phyloP scores from a whole-genome alignment of 2,888 invertebrate genomes.

The Conchocele bisecta region DNA sequence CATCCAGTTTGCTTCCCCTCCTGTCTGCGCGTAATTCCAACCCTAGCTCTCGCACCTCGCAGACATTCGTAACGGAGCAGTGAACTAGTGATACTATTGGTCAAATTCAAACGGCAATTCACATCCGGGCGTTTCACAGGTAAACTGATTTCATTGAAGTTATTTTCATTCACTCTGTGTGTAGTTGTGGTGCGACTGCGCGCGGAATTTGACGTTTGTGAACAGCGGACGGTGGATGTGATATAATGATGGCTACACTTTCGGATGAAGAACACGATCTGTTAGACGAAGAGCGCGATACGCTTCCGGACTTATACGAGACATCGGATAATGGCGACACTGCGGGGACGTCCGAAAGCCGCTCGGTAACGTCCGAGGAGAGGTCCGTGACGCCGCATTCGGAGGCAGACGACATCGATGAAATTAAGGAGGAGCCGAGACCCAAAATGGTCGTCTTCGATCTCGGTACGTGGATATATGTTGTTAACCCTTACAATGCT shows the following conservation, averaged over 20 bases:
- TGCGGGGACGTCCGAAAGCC: constrained; percentile 31
- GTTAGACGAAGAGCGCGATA: constrained; percentile 45
- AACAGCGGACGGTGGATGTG: background rate
- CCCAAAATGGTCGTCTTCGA: constrained; percentile 68
- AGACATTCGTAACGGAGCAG: too few relatives aligned
- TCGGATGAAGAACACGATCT: constrained; percentile 19
- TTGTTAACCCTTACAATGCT: background rate
- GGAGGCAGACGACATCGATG: constrained; percentile 50
- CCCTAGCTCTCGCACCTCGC: too few relatives aligned
- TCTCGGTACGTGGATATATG: constrained; percentile 55
- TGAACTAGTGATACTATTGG: too few relatives aligned
- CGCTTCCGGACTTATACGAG: constrained; percentile 48
- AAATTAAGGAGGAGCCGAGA: constrained; percentile 52
- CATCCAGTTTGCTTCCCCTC: too few relatives aligned
- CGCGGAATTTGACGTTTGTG: background rate
- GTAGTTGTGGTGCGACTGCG: background rate
- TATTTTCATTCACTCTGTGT: constrained; percentile 42
- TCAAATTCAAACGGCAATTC: constrained; percentile 34
- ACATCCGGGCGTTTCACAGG: constrained; percentile 12
- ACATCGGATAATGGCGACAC: constrained; percentile 44
- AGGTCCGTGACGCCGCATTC: constrained; percentile 46
- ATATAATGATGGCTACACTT: constrained; percentile 12
- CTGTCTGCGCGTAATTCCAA: too few relatives aligned
- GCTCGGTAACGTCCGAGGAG: constrained; percentile 54
- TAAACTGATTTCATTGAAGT: constrained; percentile 35